Evolutionary conservation across 2,797 vertebrate genomes (phyloP).

Genomic region (Acrocephalus scirpaceus): DNA sequence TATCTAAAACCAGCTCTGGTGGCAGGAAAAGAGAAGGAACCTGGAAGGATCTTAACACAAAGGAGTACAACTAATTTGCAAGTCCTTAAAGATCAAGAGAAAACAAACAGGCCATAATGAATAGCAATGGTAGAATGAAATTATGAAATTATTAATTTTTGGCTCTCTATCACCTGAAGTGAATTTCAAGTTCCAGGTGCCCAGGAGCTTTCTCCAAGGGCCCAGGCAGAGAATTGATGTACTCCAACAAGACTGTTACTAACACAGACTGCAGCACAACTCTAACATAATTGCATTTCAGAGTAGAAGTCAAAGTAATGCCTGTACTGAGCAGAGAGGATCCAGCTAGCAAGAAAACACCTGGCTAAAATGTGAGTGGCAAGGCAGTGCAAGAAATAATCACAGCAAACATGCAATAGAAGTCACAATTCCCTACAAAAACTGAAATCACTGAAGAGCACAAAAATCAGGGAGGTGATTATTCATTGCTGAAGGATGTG

Average conservation of each 20-base stretch:
- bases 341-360: neutral
- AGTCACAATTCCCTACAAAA: neutral
- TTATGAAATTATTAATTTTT: neutral
- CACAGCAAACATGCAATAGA: rapidly evolving
- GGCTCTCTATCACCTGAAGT: neutral
- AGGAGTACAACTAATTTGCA: neutral
- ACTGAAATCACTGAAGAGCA: neutral
- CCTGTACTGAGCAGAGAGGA: neutral
- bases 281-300: neutral
- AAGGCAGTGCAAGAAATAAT: neutral
- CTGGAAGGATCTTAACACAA: neutral
- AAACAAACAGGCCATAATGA: neutral
- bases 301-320: neutral
- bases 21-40: neutral
- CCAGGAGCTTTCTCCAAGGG: neutral
- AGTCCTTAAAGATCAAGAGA: neutral
- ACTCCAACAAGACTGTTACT: neutral
- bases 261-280: neutral
- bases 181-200: neutral
- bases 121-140: neutral
- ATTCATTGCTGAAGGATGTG: neutral
- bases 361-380: neutral
- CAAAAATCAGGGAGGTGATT: neutral
- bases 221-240: neutral
- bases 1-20: neutral